These are phyloP conservation scores for Quadroppia sp. DNA, from an alignment of 2,888 invertebrate genomes.

Conservation along the genomic window DNA sequence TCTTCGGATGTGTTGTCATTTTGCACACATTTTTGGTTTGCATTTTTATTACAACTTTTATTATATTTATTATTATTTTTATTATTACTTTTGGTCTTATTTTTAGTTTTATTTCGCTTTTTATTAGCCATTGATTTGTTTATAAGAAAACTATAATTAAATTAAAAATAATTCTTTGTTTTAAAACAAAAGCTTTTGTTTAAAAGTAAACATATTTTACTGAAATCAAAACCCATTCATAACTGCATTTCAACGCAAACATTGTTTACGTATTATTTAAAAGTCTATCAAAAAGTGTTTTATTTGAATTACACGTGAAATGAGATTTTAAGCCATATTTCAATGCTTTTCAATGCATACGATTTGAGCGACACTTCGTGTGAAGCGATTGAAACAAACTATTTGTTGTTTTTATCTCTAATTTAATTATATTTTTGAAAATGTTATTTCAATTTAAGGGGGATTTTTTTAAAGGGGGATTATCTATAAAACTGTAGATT, in stretches of 20 bases:
- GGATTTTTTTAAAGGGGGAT: too few relatives aligned
- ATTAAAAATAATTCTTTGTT: neutral
- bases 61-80: neutral
- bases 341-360: too few relatives aligned
- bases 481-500: too few relatives aligned
- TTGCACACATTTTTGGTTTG: neutral
- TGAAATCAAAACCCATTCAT: neutral
- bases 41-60: neutral
- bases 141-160: neutral
- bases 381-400: too few relatives aligned
- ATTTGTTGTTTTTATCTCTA: too few relatives aligned
- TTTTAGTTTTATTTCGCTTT: neutral
- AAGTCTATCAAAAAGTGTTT: neutral
- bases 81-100: neutral
- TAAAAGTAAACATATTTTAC: neutral
- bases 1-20: too few relatives aligned
- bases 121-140: neutral
- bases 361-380: too few relatives aligned
- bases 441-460: too few relatives aligned
- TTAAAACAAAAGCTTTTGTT: neutral
- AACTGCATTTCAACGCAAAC: neutral
- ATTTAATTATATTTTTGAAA: too few relatives aligned
- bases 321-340: neutral
- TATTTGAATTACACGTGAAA: conserved; percentile 9
- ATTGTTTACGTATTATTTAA: neutral